Percentiles rank a stretch among this genome's conserved stretches.
phyloP scores from a whole-genome alignment of 2,113 vertebrate species.

The Takifugu bimaculatus region DNA sequence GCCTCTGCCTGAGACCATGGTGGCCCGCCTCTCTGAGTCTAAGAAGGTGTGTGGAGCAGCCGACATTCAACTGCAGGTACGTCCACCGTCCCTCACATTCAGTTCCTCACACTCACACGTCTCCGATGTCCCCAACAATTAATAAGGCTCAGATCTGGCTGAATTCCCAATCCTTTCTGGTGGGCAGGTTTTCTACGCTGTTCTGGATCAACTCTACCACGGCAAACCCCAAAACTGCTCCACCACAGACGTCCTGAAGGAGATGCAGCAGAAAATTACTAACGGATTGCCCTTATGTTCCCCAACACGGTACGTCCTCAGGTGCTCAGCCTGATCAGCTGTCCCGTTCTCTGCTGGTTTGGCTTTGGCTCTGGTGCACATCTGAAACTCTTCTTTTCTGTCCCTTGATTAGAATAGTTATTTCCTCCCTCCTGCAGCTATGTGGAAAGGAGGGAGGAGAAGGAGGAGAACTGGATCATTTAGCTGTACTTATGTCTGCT shows the following conservation, averaged over 20 bases:
- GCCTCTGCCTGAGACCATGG: constrained; percentile 89
- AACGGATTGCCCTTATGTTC: constrained; percentile 86
- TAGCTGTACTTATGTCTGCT: constrained; percentile 63
- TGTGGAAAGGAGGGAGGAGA: constrained; percentile 39
- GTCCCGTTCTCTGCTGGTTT: too few species aligned
- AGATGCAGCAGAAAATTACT: constrained; percentile 89
- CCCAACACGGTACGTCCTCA: constrained; percentile 81
- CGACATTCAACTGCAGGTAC: constrained; percentile 95
- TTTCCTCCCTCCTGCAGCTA: constrained; percentile 50
- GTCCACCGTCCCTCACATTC: too few species aligned
- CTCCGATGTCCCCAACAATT: too few species aligned
- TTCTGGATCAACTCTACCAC: constrained; percentile 95
- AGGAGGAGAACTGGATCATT: constrained; percentile 54
- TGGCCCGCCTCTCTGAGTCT: constrained; percentile 91
- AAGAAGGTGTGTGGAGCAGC: constrained; percentile 95
- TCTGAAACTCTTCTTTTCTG: constrained; percentile 16
- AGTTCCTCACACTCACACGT: too few species aligned
- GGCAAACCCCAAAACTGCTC: constrained; percentile 81
- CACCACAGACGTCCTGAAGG: constrained; percentile 89
- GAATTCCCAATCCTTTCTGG: too few species aligned
- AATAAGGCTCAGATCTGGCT: too few species aligned
- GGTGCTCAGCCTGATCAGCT: background rate
- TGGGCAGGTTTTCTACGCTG: constrained; percentile 89
- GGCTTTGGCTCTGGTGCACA: constrained; percentile 8
- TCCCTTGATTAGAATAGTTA: too few species aligned